These are phyloP conservation scores for Luidia sarsii DNA, from an alignment of 53 echinoderm and acorn worm genomes.

Conservation along the genomic window DNA sequence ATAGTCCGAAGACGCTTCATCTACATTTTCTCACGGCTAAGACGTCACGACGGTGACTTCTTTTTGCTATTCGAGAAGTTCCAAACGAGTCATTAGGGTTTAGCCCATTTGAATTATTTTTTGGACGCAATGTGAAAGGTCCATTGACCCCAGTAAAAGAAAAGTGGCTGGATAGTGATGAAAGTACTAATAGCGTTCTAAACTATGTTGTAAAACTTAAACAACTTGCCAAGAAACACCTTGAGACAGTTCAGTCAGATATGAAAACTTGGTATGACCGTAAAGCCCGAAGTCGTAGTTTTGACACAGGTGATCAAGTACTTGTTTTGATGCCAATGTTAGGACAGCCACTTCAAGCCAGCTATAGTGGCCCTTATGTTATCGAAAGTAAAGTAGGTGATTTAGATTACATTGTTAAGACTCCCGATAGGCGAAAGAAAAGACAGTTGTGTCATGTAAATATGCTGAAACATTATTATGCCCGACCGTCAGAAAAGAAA, in stretches of 20 bases:
- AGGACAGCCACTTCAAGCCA: constrained; percentile 60
- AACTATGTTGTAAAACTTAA: constrained; percentile 47
- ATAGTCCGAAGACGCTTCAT: too few relatives aligned
- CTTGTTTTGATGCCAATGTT: constrained; percentile 58
- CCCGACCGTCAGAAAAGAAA: background rate
- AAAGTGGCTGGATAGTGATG: constrained; percentile 1
- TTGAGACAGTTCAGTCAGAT: constrained; percentile 6
- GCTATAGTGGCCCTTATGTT: constrained; percentile 53
- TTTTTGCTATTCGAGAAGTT: constrained; percentile 62
- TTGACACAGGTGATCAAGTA: constrained; percentile 66
- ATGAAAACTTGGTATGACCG: constrained; percentile 69
- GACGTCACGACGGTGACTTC: too few relatives aligned
- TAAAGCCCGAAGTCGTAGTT: constrained; percentile 35
- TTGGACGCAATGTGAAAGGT: constrained; percentile 27
- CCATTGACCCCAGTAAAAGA: constrained; percentile 47
- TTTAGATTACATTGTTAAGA: constrained; percentile 40
- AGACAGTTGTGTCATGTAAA: constrained; percentile 64
- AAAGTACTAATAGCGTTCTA: constrained; percentile 3
- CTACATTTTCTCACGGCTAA: too few relatives aligned
- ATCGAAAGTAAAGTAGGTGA: constrained; percentile 50
- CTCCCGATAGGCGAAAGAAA: constrained; percentile 51
- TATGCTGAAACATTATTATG: constrained; percentile 63
- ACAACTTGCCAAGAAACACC: constrained; percentile 31
- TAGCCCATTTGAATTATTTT: constrained; percentile 57
- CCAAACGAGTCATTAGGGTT: constrained; percentile 38